Conservation (phyloP, 2,888 invertebrate genomes). For the Lasioglossum figueresi region DNA sequence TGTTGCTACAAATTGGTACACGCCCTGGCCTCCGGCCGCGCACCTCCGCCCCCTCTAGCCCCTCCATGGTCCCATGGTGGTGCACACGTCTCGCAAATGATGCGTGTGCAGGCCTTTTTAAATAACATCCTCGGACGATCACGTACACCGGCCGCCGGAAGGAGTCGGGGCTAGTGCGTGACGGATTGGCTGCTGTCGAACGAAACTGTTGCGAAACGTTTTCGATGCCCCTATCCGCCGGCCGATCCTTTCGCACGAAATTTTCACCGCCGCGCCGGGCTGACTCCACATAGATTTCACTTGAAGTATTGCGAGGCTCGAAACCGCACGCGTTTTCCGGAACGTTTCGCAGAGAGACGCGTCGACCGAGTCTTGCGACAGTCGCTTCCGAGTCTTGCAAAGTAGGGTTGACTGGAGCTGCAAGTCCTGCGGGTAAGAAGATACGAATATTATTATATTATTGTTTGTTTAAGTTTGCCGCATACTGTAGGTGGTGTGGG, state of each 20-base stretch:
- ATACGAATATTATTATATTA: no score
- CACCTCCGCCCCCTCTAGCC: constrained; percentile 74
- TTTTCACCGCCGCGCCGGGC: neutral
- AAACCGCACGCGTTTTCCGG: neutral
- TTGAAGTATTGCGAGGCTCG: neutral
- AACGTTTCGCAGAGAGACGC: neutral
- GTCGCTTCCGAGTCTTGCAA: neutral
- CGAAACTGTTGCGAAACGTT: neutral
- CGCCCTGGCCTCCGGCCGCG: constrained; percentile 78
- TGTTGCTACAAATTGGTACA: constrained; percentile 84
- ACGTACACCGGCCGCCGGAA: constrained; percentile 27
- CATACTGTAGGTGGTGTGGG: no score
- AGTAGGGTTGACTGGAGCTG: neutral
- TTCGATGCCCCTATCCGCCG: neutral
- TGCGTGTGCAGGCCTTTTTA: constrained; percentile 59
- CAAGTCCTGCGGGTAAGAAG: no score
- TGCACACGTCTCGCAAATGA: constrained; percentile 57
- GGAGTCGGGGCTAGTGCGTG: constrained; percentile 41
- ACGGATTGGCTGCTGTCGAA: constrained; percentile 25
- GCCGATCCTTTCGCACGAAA: neutral
- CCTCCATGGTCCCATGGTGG: constrained; percentile 70
- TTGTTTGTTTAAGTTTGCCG: no score
- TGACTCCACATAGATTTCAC: neutral
- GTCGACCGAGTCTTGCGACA: neutral
- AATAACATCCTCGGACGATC: constrained; percentile 62